Evolutionary conservation across 2,797 vertebrate genomes (phyloP).

Genomic region (Silurus lanzhouensis): DNA sequence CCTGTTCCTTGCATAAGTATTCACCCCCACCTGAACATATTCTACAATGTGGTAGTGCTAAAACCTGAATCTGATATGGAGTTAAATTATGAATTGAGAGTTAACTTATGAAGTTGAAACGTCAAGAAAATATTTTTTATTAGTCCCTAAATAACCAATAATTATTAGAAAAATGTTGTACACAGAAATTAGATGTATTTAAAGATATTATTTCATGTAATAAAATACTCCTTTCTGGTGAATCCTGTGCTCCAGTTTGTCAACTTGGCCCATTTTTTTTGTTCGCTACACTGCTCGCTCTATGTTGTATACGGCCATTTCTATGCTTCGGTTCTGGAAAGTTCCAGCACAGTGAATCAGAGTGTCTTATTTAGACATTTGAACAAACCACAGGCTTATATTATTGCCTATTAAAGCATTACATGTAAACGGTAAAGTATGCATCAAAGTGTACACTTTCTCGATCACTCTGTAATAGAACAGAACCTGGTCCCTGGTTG

Average conservation of each 20-base stretch:
- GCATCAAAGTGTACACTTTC: neutral
- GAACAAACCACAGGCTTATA: slow-evolving; percentile 16
- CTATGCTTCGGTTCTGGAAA: slow-evolving; percentile 1
- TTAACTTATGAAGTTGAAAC: too few relatives aligned
- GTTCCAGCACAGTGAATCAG: slow-evolving; percentile 14
- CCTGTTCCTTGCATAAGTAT: neutral
- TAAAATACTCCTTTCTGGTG: neutral
- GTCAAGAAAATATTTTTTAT: neutral
- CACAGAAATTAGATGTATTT: neutral
- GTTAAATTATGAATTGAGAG: neutral
- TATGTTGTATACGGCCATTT: neutral
- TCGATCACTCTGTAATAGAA: neutral
- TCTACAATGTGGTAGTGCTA: neutral
- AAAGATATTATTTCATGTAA: neutral
- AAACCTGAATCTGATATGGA: neutral
- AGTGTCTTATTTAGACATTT: slow-evolving; percentile 13
- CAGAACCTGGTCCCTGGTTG: neutral
- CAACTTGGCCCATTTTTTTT: neutral
- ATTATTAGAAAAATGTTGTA: neutral
- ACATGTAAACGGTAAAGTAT: neutral
- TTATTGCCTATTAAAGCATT: neutral
- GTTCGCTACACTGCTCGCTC: neutral
- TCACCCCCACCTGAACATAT: neutral
- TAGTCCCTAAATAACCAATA: neutral
- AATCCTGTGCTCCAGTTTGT: neutral